Evolutionary conservation across 2,888 invertebrate species (phyloP), one percentile per base, ranked within the genome.

Genomic region (Liopterus haemorrhoidalis): DNA sequence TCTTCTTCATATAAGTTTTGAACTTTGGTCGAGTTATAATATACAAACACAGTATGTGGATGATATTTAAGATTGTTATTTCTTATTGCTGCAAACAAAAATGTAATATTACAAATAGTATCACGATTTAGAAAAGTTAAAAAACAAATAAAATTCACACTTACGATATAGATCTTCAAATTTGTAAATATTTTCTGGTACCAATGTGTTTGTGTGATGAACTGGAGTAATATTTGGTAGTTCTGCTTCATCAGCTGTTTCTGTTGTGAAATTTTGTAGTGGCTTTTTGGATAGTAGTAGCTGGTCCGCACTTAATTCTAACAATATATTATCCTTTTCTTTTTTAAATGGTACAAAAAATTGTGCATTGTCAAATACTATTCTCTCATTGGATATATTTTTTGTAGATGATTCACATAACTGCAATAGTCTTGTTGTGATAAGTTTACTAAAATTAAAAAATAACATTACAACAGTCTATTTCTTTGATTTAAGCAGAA

Each of bases 41-140:
- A 75, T n/a, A 85, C 65, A 63, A 89, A 78, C 15, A 89, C 71
- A 20, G 91, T 92, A 59, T 93, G 92, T 0, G 85, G 79, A 62
- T 81, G 75, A 43, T 64, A 69, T 57, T 72, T 65, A n/a, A 56
- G 62, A 1, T 73, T 65, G 33, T 58, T 67, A 24, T 67, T 58
- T 19, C 60, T 65, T 36, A 81, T 64, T 28, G 81, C 81, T 80
- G 61, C 50, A 66, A 68, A 38, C 46, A 44, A n/a, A 24, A 32
- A 27, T 31, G 20, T 41, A 31, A 6, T 16, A 41, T 20, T 11
- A 33, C 3, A 19, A 18, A 9, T 12, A 44, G 11, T 41, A 28
- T 16, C 15, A n/a, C n/a, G n/a, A n/a, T n/a, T n/a, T n/a, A n/a
- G n/a, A n/a, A n/a, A n/a, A n/a, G n/a, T n/a, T 11, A 19, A 4